phyloP scores from a whole-genome alignment of 2,888 invertebrate species.

The Callimorpha dominula region DNA sequence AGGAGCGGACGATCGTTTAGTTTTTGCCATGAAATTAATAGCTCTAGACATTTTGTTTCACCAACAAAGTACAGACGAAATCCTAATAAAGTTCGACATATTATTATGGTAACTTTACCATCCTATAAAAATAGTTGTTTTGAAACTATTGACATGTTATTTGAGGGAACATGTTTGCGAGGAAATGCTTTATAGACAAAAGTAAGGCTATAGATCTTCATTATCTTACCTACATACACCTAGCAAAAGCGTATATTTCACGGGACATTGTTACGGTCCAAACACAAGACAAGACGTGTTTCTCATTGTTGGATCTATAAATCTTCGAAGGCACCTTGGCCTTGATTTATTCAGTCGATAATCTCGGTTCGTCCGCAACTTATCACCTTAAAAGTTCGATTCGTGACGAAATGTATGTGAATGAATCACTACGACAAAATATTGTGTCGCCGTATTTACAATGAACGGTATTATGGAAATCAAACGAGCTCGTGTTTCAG shows the following conservation, averaged over 20 bases:
- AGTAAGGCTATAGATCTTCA: conserved; percentile 37
- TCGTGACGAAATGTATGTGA: conserved; percentile 48
- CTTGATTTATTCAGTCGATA: conserved; percentile 74
- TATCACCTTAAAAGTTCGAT: conserved; percentile 61
- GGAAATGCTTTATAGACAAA: conserved; percentile 26
- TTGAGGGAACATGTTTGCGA: conserved; percentile 24
- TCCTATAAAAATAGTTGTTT: conserved; percentile 25
- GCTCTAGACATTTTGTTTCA: no score
- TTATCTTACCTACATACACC: conserved; percentile 23
- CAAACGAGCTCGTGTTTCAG: conserved; percentile 27
- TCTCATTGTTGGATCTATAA: conserved; percentile 62
- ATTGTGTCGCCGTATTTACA: conserved; percentile 33
- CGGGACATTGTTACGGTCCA: conserved; percentile 56
- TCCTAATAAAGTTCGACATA: conserved; percentile 16
- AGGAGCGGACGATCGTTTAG: no score
- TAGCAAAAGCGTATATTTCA: conserved; percentile 26
- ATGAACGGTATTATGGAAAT: conserved; percentile 42
- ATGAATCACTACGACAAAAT: conserved; percentile 48
- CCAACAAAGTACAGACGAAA: no score
- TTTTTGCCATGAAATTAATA: no score
- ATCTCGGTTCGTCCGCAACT: conserved; percentile 67
- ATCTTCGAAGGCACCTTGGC: conserved; percentile 64
- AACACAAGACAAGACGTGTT: conserved; percentile 60
- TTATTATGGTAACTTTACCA: conserved; percentile 17
- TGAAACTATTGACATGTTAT: conserved; percentile 38